Conservation (phyloP, 2,888 invertebrate genomes). For the Ormyrus nitidulus region DNA sequence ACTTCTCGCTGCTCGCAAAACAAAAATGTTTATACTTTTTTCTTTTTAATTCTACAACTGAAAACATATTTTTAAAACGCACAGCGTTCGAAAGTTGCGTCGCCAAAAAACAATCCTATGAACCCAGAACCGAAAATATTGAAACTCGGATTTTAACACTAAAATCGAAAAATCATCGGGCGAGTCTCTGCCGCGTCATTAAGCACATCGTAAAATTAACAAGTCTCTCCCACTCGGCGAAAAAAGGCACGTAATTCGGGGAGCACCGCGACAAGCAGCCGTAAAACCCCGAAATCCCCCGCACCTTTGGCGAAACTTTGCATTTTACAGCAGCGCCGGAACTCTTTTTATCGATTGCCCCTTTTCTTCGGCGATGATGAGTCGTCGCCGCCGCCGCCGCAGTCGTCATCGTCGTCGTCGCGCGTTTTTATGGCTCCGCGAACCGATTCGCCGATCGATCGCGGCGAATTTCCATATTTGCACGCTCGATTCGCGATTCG, state of each 20-base stretch:
- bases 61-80: too few species aligned
- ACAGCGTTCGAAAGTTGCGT: too few species aligned
- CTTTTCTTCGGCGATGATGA: background rate
- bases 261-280: too few species aligned
- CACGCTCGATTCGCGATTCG: too few species aligned
- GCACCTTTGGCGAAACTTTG: constrained; percentile 24
- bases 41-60: too few species aligned
- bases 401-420: constrained; percentile 31
- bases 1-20: too few species aligned
- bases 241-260: too few species aligned
- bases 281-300: background rate
- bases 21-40: too few species aligned
- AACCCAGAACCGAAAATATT: too few species aligned
- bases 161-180: too few species aligned
- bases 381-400: background rate
- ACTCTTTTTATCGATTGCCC: constrained; percentile 21
- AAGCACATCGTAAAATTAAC: constrained; percentile 1
- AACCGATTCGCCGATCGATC: constrained; percentile 62
- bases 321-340: constrained; percentile 25
- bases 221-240: background rate
- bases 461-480: constrained; percentile 55
- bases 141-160: too few species aligned
- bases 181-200: background rate
- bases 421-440: constrained; percentile 65
- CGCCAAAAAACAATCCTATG: too few species aligned